Evolutionary conservation across 1,140 invertebrate genomes (phyloP).

Genomic region (Harlomillsia oculata): DNA sequence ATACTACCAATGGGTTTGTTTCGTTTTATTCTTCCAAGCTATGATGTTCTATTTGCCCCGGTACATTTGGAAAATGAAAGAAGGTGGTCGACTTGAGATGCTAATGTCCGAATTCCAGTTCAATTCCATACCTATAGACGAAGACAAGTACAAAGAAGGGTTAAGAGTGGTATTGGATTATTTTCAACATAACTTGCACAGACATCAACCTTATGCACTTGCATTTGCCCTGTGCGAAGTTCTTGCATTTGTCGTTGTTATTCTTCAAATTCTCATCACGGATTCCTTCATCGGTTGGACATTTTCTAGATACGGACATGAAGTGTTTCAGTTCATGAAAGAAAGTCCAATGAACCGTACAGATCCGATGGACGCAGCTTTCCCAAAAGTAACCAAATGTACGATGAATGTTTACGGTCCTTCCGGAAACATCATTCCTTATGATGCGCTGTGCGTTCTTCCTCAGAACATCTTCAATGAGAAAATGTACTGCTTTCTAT

Average conservation of each 20-base stretch:
- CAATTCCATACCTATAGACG: slow-evolving; percentile 66
- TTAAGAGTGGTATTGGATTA: slow-evolving; percentile 71
- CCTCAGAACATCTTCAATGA: slow-evolving; percentile 69
- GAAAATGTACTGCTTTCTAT: slow-evolving; percentile 68
- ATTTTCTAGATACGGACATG: slow-evolving; percentile 39
- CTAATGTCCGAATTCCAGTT: slow-evolving; percentile 70
- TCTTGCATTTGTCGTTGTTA: slow-evolving; percentile 41
- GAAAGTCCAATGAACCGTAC: slow-evolving; percentile 23
- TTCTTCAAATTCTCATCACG: slow-evolving; percentile 39
- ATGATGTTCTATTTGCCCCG: slow-evolving; percentile 62
- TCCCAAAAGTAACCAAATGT: slow-evolving; percentile 47
- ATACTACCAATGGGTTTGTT: slow-evolving; percentile 94
- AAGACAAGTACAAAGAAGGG: slow-evolving; percentile 62
- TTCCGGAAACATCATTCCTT: slow-evolving; percentile 12
- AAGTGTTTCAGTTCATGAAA: slow-evolving; percentile 37
- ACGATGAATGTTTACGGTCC: slow-evolving; percentile 43
- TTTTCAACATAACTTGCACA: slow-evolving; percentile 62
- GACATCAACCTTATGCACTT: slow-evolving; percentile 71
- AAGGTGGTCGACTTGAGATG: slow-evolving; percentile 62
- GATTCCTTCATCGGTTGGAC: slow-evolving; percentile 40
- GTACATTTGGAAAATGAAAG: slow-evolving; percentile 58
- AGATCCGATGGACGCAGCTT: slow-evolving; percentile 32
- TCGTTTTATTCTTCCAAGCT: slow-evolving; percentile 63
- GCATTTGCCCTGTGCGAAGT: slow-evolving; percentile 39
- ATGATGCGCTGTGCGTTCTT: slow-evolving; percentile 51